Evolutionary conservation across 2,797 vertebrate species (phyloP).

Genomic region (Oryzias dopingdopingensis): DNA sequence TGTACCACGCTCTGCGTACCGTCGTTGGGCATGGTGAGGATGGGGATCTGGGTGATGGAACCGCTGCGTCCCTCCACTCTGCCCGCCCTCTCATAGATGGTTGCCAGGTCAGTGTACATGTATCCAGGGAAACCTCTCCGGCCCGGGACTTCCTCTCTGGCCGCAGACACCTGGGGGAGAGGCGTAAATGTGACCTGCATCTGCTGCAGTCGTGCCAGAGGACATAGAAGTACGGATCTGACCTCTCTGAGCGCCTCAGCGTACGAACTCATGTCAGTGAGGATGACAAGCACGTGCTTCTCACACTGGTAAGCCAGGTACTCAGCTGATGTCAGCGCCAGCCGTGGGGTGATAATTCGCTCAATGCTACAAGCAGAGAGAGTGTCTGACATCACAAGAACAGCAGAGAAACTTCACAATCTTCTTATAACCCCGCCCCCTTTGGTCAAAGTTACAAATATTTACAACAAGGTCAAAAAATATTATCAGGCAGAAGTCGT

Average conservation of each 20-base stretch:
- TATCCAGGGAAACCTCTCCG: conserved; percentile 78
- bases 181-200: not conserved
- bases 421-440: no score
- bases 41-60: conserved; percentile 87
- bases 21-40: conserved; percentile 86
- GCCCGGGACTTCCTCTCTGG: conserved; percentile 77
- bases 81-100: conserved; percentile 78
- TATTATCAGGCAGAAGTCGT: conserved; percentile 26
- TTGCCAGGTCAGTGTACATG: conserved; percentile 79
- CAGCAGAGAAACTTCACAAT: no score
- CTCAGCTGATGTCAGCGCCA: conserved; percentile 78
- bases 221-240: no score
- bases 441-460: no score
- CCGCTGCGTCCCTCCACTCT: conserved; percentile 79
- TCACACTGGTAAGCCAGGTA: conserved; percentile 83
- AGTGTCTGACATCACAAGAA: no score
- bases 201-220: not conserved
- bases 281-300: conserved; percentile 81
- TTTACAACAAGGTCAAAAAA: no score
- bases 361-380: conserved; percentile 66
- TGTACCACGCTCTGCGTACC: conserved; percentile 59
- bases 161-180: conserved; percentile 75
- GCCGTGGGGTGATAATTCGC: conserved; percentile 80
- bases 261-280: conserved; percentile 82
- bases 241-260: conserved; percentile 82